phyloP scores from a whole-genome alignment of 2,113 vertebrate species.

The Sinosuthora webbiana region DNA sequence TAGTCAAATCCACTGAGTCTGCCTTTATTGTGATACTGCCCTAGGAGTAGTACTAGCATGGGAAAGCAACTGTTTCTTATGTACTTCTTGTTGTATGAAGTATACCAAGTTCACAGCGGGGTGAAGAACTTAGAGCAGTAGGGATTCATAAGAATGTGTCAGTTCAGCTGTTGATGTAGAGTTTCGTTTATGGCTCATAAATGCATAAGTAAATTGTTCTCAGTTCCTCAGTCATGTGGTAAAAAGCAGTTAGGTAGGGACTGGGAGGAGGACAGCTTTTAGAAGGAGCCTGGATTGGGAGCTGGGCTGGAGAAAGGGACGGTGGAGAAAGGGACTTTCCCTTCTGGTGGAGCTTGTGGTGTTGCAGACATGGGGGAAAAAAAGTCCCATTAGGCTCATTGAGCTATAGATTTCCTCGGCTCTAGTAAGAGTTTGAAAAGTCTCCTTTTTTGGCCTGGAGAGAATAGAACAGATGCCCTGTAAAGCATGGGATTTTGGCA shows the following conservation, averaged over 20 bases:
- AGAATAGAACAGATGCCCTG: constrained; percentile 47
- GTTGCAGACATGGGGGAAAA: background rate
- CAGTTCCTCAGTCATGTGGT: background rate
- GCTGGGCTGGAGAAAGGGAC: background rate
- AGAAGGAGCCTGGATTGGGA: background rate
- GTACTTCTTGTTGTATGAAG: background rate
- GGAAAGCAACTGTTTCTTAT: background rate
- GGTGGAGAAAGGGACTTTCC: background rate
- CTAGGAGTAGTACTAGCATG: background rate
- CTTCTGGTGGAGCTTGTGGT: background rate
- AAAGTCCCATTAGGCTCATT: background rate
- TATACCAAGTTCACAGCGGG: background rate
- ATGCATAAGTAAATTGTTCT: background rate
- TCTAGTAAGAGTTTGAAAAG: constrained; percentile 35
- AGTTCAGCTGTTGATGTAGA: background rate
- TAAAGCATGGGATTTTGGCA: constrained; percentile 63
- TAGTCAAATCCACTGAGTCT: background rate
- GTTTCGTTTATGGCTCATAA: background rate
- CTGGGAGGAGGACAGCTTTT: background rate
- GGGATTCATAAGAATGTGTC: background rate
- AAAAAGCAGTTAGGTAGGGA: background rate
- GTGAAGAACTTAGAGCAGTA: background rate
- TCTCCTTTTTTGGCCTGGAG: constrained; percentile 62
- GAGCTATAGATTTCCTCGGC: background rate
- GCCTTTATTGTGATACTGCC: background rate